Conservation (phyloP, 2,113 vertebrate species). For the Corythoichthys intestinalis region DNA sequence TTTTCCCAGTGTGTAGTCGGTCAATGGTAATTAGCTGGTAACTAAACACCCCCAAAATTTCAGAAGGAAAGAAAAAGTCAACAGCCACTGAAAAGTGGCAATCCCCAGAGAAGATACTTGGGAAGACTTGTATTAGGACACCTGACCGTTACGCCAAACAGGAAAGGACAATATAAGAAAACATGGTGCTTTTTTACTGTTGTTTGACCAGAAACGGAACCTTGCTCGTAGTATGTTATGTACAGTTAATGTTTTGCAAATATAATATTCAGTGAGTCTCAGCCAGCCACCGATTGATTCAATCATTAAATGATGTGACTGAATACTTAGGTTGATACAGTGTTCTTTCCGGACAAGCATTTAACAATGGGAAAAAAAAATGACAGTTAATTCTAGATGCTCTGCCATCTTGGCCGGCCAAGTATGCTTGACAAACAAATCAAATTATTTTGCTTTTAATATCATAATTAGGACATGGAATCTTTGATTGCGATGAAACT, state of each 20-base stretch:
- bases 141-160: not conserved
- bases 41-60: conserved; percentile 60
- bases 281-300: not conserved
- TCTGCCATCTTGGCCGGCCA: not conserved
- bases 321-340: not conserved
- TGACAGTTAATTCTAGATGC: not conserved
- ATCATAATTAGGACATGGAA: not conserved
- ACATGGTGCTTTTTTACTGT: not conserved
- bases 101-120: conserved; percentile 47
- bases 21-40: conserved; percentile 65
- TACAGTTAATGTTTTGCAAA: not conserved
- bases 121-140: not conserved
- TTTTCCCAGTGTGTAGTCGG: conserved; percentile 58
- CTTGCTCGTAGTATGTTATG: not conserved
- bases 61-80: conserved; percentile 56
- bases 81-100: conserved; percentile 64
- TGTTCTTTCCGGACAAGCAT: not conserved
- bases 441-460: not conserved
- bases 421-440: not conserved
- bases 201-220: not conserved
- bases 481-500: conserved; percentile 9
- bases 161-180: not conserved
- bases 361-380: not conserved
- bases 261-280: not conserved
- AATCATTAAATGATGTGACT: not conserved